Percentiles rank a stretch among this genome's conserved stretches.
Evolutionary conservation across 2,797 vertebrate species (phyloP).

Genomic region (Peromyscus nudipes): DNA sequence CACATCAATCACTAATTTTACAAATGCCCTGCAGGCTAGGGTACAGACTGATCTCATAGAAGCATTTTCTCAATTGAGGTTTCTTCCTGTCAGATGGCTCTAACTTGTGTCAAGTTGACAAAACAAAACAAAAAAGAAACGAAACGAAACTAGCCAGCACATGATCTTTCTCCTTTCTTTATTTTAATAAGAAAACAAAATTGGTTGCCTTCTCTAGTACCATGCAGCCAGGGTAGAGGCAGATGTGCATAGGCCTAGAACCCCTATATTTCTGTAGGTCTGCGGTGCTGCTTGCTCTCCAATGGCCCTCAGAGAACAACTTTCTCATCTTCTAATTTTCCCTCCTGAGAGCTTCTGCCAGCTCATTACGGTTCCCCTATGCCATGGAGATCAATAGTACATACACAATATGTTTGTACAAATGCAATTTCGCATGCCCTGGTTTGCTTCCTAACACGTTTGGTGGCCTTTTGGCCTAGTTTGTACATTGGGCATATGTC

Average conservation of each 20-base stretch:
- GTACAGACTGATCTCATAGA: neutral
- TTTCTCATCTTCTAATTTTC: slow-evolving; percentile 59
- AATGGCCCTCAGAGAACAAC: neutral
- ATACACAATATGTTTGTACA: slow-evolving; percentile 62
- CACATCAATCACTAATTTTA: neutral
- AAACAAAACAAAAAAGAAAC: neutral
- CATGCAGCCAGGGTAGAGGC: neutral
- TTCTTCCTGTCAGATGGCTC: neutral
- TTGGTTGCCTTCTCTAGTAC: neutral
- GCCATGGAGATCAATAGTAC: slow-evolving; percentile 58
- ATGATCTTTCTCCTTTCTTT: neutral
- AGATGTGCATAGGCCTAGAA: neutral
- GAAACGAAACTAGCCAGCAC: neutral
- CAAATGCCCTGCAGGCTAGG: neutral
- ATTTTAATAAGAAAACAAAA: slow-evolving; percentile 61
- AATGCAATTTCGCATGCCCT: slow-evolving; percentile 27
- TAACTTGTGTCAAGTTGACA: neutral
- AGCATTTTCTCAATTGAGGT: neutral
- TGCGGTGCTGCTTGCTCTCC: neutral
- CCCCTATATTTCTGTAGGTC: neutral
- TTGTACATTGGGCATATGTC: slow-evolving; percentile 48
- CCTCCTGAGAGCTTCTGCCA: slow-evolving; percentile 19
- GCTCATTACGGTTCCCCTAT: slow-evolving; percentile 24
- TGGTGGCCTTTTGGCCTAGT: slow-evolving; percentile 56
- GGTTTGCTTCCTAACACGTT: slow-evolving; percentile 70